phyloP scores from a whole-genome alignment of 2,888 invertebrate species.

The Stenodera caucasica region DNA sequence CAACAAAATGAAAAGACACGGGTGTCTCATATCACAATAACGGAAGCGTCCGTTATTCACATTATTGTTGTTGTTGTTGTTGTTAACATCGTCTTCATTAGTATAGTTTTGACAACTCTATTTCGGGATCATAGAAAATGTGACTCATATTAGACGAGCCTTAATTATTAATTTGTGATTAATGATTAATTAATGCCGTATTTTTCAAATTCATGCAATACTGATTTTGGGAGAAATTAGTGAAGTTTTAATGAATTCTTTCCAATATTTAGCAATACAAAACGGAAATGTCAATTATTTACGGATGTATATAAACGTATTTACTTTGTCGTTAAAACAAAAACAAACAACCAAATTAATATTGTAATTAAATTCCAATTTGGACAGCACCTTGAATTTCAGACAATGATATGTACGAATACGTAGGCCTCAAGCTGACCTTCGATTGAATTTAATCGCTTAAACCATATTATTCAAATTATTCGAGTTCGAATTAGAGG shows the following conservation, averaged over 20 bases:
- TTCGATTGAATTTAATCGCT: background rate
- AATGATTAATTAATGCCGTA: conserved; percentile 11
- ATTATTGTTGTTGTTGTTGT: background rate
- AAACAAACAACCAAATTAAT: background rate
- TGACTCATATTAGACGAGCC: conserved; percentile 37
- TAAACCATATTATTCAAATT: no score
- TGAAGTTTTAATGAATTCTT: background rate
- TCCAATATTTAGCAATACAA: background rate
- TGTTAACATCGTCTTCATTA: conserved; percentile 33
- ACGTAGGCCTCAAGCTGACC: background rate
- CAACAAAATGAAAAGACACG: conserved; percentile 35
- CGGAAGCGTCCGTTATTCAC: background rate
- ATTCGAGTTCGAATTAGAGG: no score
- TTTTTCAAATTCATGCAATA: no score
- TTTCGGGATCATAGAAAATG: conserved; percentile 43
- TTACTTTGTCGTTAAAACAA: conserved; percentile 3
- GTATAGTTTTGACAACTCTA: conserved; percentile 45
- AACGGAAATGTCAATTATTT: background rate
- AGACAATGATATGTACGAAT: background rate
- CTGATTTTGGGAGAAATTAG: no score
- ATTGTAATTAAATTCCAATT: conserved; percentile 4
- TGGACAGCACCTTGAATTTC: background rate
- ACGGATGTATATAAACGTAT: background rate
- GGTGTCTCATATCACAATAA: conserved; percentile 41
- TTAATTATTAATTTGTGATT: conserved; percentile 37